These are phyloP conservation scores for Drosophila koepferae DNA, from an alignment of 2,888 invertebrate genomes.

Conservation along the genomic window DNA sequence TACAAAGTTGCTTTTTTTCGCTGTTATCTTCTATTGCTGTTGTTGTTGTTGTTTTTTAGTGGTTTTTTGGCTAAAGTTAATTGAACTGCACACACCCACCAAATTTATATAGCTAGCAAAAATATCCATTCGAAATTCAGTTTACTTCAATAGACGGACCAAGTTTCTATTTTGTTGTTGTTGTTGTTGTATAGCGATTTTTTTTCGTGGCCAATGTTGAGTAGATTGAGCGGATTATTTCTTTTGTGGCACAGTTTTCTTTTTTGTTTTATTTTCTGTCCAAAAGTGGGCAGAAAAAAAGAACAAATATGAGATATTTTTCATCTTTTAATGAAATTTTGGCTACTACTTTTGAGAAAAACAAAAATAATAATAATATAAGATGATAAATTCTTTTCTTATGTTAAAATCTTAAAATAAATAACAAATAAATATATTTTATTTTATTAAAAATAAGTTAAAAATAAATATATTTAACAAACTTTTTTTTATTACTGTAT, in stretches of 20 bases:
- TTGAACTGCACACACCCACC: conserved; percentile 68
- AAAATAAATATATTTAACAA: too few relatives aligned
- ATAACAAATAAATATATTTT: too few relatives aligned
- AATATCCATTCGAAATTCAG: conserved; percentile 13
- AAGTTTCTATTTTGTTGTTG: conserved; percentile 12
- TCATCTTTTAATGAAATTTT: conserved; percentile 12
- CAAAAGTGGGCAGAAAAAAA: background rate
- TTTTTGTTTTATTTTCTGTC: background rate
- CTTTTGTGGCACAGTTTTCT: conserved; percentile 22
- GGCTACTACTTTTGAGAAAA: background rate
- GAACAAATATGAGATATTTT: background rate
- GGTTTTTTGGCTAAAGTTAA: conserved; percentile 65
- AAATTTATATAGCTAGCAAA: conserved; percentile 43
- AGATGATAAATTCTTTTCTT: background rate
- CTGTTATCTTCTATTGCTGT: conserved; percentile 38
- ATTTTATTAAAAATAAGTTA: too few relatives aligned
- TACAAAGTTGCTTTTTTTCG: conserved; percentile 51
- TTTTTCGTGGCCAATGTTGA: conserved; percentile 4
- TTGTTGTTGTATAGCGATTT: background rate
- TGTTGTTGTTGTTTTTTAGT: conserved; percentile 37
- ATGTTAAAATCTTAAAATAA: background rate
- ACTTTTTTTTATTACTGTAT: too few relatives aligned
- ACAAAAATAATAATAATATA: background rate
- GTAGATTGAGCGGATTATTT: conserved; percentile 25
- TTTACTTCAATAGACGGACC: conserved; percentile 17